phyloP scores from a whole-genome alignment of 2,888 invertebrate species.

The Rotaria sp. region DNA sequence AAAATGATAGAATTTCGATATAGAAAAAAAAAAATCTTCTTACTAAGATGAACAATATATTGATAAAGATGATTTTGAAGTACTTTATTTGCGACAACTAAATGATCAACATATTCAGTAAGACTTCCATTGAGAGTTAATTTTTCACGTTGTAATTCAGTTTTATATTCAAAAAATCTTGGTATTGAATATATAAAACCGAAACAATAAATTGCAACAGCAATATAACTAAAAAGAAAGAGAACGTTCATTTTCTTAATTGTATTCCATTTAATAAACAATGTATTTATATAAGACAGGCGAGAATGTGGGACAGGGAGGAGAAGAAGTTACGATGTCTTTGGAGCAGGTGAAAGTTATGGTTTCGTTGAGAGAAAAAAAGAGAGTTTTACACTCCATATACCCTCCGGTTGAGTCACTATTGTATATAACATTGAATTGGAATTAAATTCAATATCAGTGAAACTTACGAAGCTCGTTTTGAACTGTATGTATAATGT shows the following conservation, averaged over 20 bases:
- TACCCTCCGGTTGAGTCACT: no score
- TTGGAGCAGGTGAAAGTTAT: no score
- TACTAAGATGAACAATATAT: not conserved
- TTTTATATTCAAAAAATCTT: conserved; percentile 38
- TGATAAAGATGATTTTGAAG: not conserved
- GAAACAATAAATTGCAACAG: conserved; percentile 22
- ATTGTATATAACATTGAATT: no score
- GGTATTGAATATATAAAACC: conserved; percentile 39
- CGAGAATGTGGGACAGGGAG: no score
- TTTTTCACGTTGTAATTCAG: conserved; percentile 25
- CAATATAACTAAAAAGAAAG: not conserved
- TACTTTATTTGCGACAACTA: not conserved
- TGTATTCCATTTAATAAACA: no score
- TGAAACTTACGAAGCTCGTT: conserved; percentile 9
- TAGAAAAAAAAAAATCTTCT: not conserved
- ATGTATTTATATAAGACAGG: no score
- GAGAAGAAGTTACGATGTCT: no score
- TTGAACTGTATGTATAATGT: conserved; percentile 33
- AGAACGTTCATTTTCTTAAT: no score
- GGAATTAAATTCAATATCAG: no score
- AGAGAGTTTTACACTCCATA: no score
- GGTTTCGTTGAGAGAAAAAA: no score
- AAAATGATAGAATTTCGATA: not conserved
- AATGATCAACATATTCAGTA: not conserved
- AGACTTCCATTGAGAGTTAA: not conserved